phyloP scores from a whole-genome alignment of 92 coral and sea anemone species.

The Epizoanthus stellaris region DNA sequence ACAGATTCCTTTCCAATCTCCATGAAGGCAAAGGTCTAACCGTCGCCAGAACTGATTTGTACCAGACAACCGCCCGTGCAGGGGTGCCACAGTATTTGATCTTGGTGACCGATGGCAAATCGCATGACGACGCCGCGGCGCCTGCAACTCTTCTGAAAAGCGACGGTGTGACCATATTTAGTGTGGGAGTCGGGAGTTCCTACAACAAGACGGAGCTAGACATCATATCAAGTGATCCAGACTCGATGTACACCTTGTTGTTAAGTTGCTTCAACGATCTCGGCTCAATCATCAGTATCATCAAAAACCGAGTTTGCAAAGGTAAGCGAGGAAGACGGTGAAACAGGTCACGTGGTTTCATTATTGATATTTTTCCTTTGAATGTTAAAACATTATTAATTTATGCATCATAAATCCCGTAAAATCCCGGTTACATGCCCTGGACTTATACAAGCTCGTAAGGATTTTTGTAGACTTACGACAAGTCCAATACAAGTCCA shows the following conservation, averaged over 20 bases:
- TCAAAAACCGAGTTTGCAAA: conserved; percentile 26
- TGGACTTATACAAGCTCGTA: too few relatives aligned
- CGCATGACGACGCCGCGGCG: neutral
- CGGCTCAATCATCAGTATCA: neutral
- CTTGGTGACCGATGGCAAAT: neutral
- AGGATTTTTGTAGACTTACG: too few relatives aligned
- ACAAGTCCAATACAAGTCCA: too few relatives aligned
- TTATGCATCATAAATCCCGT: too few relatives aligned
- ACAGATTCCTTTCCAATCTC: neutral
- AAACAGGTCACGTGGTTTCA: too few relatives aligned
- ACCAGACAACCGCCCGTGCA: conserved; percentile 15
- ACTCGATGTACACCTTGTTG: neutral
- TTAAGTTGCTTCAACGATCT: neutral
- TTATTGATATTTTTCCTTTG: too few relatives aligned
- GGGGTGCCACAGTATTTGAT: too few relatives aligned
- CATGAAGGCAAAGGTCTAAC: neutral
- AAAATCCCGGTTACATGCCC: too few relatives aligned
- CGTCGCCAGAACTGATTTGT: conserved; percentile 4
- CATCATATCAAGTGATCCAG: neutral
- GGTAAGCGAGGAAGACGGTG: neutral
- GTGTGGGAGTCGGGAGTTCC: neutral
- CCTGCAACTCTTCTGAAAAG: conserved; percentile 21
- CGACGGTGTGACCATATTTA: conserved; percentile 11
- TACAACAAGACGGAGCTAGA: neutral
- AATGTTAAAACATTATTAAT: too few relatives aligned